Evolutionary conservation across 1,140 invertebrate genomes (phyloP), one percentile per base, ranked within the genome.

Genomic region (Streblospio benedicti): DNA sequence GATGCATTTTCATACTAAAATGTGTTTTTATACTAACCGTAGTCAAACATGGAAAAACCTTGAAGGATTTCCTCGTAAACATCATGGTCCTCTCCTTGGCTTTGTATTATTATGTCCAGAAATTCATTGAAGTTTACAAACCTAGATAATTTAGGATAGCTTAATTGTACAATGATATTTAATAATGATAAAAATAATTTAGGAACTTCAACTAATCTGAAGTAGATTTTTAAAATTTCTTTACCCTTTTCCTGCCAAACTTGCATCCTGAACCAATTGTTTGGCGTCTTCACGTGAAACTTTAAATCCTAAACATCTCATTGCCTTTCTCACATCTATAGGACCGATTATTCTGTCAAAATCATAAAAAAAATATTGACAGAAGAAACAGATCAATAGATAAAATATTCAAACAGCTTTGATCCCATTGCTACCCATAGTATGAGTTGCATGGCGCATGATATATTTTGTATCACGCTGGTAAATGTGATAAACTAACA

Each of bases 1-100:
- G n/a, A n/a, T n/a, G n/a, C n/a, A n/a, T n/a, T n/a, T n/a, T n/a
- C n/a, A n/a, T n/a, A 50, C 31, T 41, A 44, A 4, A 44, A 44
- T 18, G 32, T 41, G 12, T 25, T 25, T n/a, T 0, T n/a, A 49
- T 44, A 60, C 62, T 68, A 65, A 76, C 74, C 70, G 59, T 67
- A 67, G 64, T 77, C 75, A 67, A 77, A 74, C 66, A 75, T 66
- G 62, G 69, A 64, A 59, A 77, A 77, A 27, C 72, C 75, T 50
- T 75, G 71, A 9, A 72, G 56, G 57, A 77, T 77, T 62, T 77
- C 75, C 62, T 74, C 72, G 64, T 73, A 71, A 12, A 70, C 67
- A 61, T 77, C 75, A 58, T 69, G 61, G 0, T 70, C 63, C 52
- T 75, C 69, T n/a, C 68, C 72, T 56, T 77, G 75, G 62, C 67